Evolutionary conservation across 2,888 invertebrate species (phyloP).

Genomic region (Volucella zonaria): DNA sequence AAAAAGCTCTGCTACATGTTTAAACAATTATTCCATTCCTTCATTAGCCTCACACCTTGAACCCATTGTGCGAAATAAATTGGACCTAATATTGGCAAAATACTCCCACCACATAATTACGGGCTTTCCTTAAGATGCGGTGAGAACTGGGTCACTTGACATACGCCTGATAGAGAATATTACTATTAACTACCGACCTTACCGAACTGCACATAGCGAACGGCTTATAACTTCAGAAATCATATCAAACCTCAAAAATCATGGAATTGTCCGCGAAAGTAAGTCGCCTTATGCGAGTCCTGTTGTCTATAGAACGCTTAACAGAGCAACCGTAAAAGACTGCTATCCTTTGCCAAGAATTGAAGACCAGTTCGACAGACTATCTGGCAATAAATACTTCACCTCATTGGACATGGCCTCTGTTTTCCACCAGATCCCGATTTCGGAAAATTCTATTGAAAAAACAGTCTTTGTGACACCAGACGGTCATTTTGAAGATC

Average conservation of each 20-base stretch:
- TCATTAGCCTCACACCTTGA: no score
- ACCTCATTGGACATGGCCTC: constrained; percentile 68
- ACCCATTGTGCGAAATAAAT: no score
- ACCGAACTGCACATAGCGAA: not conserved
- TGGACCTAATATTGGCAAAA: no score
- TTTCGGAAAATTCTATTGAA: constrained; percentile 39
- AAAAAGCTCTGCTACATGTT: constrained; percentile 19
- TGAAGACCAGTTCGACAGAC: constrained; percentile 79
- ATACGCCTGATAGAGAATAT: constrained; percentile 10
- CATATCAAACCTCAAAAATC: not conserved
- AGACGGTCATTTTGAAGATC: constrained; percentile 21
- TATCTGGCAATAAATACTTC: constrained; percentile 75
- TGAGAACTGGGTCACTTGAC: not conserved
- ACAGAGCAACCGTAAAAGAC: not conserved
- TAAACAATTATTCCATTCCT: not conserved
- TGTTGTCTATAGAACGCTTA: not conserved
- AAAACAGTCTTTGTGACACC: constrained; percentile 26
- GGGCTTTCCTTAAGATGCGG: no score
- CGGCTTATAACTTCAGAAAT: no score
- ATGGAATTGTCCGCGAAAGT: constrained; percentile 3
- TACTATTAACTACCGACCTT: constrained; percentile 11
- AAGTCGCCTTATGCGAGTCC: constrained; percentile 10
- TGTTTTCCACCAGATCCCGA: constrained; percentile 58
- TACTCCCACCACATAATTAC: no score
- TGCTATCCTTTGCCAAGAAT: constrained; percentile 79